These are phyloP conservation scores for Acrossocheilus wenchowensis DNA, from an alignment of 2,797 vertebrate species.

Conservation along the genomic window DNA sequence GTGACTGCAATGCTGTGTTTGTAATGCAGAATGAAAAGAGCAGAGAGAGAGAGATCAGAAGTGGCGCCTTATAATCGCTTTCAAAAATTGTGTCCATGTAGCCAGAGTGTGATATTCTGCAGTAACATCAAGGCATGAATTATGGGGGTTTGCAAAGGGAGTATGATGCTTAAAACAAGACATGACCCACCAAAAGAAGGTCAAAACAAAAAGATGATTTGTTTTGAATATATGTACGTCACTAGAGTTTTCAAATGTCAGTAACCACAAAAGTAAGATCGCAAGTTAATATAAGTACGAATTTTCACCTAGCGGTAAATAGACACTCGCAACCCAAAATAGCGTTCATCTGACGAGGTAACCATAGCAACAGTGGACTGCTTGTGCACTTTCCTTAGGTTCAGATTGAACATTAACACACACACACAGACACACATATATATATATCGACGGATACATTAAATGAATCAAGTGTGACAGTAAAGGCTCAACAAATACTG, in stretches of 20 bases:
- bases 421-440: no score
- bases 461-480: no score
- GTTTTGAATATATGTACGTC: neutral
- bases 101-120: neutral
- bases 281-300: neutral
- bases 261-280: neutral
- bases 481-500: no score
- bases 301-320: neutral
- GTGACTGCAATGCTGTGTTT: conserved; percentile 39
- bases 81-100: conserved; percentile 12
- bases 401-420: no score
- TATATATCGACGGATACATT: no score
- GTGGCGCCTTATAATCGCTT: conserved; percentile 17
- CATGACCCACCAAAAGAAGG: neutral
- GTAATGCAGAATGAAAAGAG: conserved; percentile 24
- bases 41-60: neutral
- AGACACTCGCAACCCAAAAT: neutral
- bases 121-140: neutral
- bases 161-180: neutral
- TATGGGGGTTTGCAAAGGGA: neutral
- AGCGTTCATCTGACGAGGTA: neutral
- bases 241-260: neutral
- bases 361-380: neutral
- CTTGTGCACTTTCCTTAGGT: no score
- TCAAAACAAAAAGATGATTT: neutral